Base-by-base conservation (phyloP, 2,888 invertebrate species). In the Pristionchus japonicus region DNA sequence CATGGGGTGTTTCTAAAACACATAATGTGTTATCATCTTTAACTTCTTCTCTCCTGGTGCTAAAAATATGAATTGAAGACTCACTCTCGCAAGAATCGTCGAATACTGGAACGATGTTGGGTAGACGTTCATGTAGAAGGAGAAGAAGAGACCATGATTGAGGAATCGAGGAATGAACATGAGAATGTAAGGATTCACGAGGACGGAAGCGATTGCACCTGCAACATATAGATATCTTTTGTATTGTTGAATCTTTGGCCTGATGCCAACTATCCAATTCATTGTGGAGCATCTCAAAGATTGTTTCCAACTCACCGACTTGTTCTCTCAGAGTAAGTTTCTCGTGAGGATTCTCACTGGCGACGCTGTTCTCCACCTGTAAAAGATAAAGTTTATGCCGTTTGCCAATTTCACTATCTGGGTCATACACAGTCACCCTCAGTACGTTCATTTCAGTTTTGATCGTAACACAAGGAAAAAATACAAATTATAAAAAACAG, bases 161-260 rank as follows among this genome's bases (percentile, higher is more conserved):
- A 85, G 85, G 23, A 85, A 85, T 11, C 85, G 85, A 64, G 85
- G 85, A 64, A 85, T 64, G 61, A 85, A 64, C 43, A 83, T 83
- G 49, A 85, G 40, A 40, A 85, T 64, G 40, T 61, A 64, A 0
- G 85, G 85, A 64, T 85, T 52, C 9, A 31, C 43, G 17, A 83
- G 49, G 1, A 52, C 43, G 23, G 82, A 83, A 11, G 23, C 49
- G 20, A 23, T 31, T 20, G 49, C 82, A 3, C 27, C 82, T 83
- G 20, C 52, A 83, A 11, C 3, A 27, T 9, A 15, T 34, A 80
- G 17, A 37, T n/a, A n/a, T n/a, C n/a, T n/a, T n/a, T n/a, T n/a
- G n/a, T n/a, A n/a, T n/a, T n/a, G n/a, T n/a, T n/a, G n/a, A n/a
- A n/a, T n/a, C n/a, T n/a, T n/a, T n/a, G n/a, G n/a, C n/a, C n/a